A percentile compares a stretch with the other conserved stretches of the same genome.
phyloP scores from a whole-genome alignment of 2,888 invertebrate species.

The Anticlea derivata region DNA sequence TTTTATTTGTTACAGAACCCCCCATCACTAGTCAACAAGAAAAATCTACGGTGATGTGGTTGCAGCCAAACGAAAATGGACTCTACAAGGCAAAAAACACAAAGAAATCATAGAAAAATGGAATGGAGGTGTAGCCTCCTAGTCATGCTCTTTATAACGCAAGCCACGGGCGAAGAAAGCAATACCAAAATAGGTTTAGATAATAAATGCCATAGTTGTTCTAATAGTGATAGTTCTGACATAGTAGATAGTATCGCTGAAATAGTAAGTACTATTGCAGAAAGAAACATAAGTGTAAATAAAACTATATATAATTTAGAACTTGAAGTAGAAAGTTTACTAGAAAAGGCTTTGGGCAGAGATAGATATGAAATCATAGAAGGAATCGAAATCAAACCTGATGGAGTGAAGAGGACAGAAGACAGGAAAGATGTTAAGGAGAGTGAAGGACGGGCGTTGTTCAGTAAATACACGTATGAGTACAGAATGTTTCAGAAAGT shows the following conservation, averaged over 20 bases:
- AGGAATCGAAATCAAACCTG: constrained; percentile 79
- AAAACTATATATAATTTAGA: constrained; percentile 70
- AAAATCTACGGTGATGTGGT: constrained; percentile 65
- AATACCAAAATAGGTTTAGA: constrained; percentile 70
- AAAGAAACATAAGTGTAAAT: constrained; percentile 62
- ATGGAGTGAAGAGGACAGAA: constrained; percentile 31
- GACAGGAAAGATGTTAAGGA: constrained; percentile 25
- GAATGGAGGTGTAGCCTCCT: constrained; percentile 63
- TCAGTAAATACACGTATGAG: constrained; percentile 73
- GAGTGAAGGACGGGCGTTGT: constrained; percentile 61
- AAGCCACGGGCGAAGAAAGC: constrained; percentile 60
- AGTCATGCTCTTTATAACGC: constrained; percentile 57
- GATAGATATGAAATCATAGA: constrained; percentile 84
- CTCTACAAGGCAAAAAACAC: constrained; percentile 47
- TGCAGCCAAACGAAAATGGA: constrained; percentile 63
- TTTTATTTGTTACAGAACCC: constrained; percentile 65
- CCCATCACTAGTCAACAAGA: constrained; percentile 43
- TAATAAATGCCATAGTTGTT: constrained; percentile 78
- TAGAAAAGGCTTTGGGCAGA: constrained; percentile 82
- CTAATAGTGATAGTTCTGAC: constrained; percentile 56
- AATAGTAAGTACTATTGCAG: constrained; percentile 56
- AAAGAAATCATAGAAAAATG: constrained; percentile 52
- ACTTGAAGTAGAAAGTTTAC: constrained; percentile 78
- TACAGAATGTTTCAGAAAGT: constrained; percentile 84
- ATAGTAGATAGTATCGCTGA: constrained; percentile 59